Percentiles rank a stretch among this genome's conserved stretches.
Conservation (phyloP, 2,797 vertebrate genomes). For the Pygocentrus nattereri region DNA sequence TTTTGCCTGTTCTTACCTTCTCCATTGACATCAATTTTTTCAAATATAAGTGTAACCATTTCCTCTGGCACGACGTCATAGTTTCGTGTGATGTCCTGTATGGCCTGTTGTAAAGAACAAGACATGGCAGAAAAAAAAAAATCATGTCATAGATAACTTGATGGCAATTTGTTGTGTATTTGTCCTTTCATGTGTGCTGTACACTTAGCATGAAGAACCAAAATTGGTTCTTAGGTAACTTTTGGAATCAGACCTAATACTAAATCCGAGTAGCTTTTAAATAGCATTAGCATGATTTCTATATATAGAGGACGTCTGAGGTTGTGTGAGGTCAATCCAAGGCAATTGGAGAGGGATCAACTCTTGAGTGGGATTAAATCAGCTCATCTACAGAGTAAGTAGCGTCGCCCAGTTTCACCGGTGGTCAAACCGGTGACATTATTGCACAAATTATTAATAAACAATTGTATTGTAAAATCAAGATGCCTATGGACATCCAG, state of each 20-base stretch:
- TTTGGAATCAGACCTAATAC: background rate
- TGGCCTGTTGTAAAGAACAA: conserved; percentile 68
- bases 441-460: too few relatives aligned
- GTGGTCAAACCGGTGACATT: too few relatives aligned
- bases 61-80: conserved; percentile 75
- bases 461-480: too few relatives aligned
- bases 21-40: conserved; percentile 78
- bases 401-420: conserved; percentile 12
- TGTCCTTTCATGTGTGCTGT: background rate
- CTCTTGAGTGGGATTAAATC: conserved; percentile 37
- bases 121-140: background rate
- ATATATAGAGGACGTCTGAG: background rate
- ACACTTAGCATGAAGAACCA: background rate
- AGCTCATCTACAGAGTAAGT: conserved; percentile 51
- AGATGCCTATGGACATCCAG: too few relatives aligned
- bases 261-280: background rate
- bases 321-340: background rate
- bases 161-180: background rate
- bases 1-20: conserved; percentile 70
- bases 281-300: background rate
- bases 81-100: conserved; percentile 82
- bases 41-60: conserved; percentile 77
- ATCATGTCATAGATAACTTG: too few relatives aligned
- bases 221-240: background rate
- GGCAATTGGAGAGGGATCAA: background rate